Conservation (phyloP, 2,888 invertebrate genomes). For the Agrenia bidenticulata region DNA sequence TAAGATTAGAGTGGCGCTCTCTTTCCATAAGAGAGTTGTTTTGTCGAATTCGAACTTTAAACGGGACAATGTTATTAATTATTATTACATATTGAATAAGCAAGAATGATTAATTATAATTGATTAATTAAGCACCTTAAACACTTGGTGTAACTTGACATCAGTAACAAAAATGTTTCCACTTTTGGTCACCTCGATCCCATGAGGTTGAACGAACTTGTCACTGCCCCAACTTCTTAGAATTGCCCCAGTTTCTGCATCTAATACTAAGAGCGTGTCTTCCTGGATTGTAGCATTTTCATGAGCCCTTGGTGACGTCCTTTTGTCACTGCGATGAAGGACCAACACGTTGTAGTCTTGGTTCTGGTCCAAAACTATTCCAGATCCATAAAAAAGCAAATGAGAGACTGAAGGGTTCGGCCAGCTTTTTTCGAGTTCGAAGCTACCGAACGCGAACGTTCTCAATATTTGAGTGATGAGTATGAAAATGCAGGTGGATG, state of each 20-base stretch:
- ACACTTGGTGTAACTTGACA: slow-evolving; percentile 82
- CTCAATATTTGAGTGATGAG: too few relatives aligned
- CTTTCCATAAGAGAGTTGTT: slow-evolving; percentile 18
- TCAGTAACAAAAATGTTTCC: slow-evolving; percentile 84
- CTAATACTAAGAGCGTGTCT: slow-evolving; percentile 66
- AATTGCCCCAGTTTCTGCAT: slow-evolving; percentile 64
- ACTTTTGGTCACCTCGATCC: slow-evolving; percentile 71
- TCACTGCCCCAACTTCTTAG: slow-evolving; percentile 69
- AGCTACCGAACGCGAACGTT: too few relatives aligned
- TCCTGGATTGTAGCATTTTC: slow-evolving; percentile 59
- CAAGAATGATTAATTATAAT: too few relatives aligned
- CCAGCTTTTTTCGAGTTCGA: slow-evolving; percentile 62
- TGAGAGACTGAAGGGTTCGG: slow-evolving; percentile 60
- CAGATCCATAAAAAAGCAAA: slow-evolving; percentile 71
- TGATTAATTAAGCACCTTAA: too few relatives aligned
- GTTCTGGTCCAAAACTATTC: slow-evolving; percentile 69
- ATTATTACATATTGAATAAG: too few relatives aligned
- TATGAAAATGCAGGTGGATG: too few relatives aligned
- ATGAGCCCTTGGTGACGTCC: slow-evolving; percentile 59
- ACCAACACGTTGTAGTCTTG: slow-evolving; percentile 68
- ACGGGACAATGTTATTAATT: background rate
- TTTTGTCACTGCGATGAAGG: slow-evolving; percentile 74
- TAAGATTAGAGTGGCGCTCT: slow-evolving; percentile 58
- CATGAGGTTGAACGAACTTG: slow-evolving; percentile 73
- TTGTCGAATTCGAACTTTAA: slow-evolving; percentile 37